Conservation (phyloP, 2,113 vertebrate species). For the Balaeniceps rex region DNA sequence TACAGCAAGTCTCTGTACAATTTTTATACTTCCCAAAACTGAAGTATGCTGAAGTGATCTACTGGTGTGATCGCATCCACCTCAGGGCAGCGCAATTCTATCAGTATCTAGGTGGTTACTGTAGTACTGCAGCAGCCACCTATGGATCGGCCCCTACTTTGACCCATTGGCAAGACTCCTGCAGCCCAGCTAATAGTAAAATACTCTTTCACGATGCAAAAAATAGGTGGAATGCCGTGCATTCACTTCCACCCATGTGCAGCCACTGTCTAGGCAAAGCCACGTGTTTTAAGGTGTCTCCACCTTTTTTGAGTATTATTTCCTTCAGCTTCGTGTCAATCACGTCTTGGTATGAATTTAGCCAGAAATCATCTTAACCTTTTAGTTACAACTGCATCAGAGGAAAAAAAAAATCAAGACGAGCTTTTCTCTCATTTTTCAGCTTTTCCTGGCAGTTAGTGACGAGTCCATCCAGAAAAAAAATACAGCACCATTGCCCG, state of each 20-base stretch:
- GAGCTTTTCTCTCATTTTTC: background rate
- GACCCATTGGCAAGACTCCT: background rate
- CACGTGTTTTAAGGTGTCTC: background rate
- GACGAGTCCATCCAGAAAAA: background rate
- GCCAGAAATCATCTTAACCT: background rate
- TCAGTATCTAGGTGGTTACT: rapidly evolving
- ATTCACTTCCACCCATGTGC: background rate
- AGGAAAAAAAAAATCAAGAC: background rate
- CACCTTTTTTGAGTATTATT: background rate
- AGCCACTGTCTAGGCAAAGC: background rate
- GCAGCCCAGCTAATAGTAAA: background rate
- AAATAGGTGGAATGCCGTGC: background rate
- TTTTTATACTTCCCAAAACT: background rate
- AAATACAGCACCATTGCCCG: rapidly evolving
- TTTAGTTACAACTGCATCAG: background rate
- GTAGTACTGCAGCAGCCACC: rapidly evolving
- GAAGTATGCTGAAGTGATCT: background rate
- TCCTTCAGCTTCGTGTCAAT: background rate
- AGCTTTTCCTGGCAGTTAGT: background rate
- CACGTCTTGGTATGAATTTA: background rate
- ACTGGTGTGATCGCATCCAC: background rate
- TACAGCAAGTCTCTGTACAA: background rate
- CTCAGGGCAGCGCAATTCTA: background rate
- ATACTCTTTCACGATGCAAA: background rate
- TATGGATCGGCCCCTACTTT: background rate